Evolutionary conservation across 2,797 vertebrate species (phyloP).

Genomic region (Cynopterus sphinx): DNA sequence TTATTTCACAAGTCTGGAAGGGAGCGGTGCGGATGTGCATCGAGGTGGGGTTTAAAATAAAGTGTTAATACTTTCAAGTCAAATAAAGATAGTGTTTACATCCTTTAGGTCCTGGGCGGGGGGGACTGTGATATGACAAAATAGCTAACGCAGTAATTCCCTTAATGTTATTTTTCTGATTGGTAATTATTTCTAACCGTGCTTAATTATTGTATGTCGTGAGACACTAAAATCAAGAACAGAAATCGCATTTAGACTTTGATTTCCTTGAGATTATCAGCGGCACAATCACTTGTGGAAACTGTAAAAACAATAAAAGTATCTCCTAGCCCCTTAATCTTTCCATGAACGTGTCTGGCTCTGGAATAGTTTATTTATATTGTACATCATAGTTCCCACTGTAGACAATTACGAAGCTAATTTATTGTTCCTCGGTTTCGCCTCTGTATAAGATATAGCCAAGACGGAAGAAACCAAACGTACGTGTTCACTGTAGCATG

Average conservation of each 20-base stretch:
- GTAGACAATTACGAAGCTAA: slow-evolving; percentile 96
- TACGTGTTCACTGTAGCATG: slow-evolving; percentile 97
- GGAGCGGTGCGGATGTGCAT: slow-evolving; percentile 94
- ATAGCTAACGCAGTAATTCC: slow-evolving; percentile 94
- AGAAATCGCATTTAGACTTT: slow-evolving; percentile 91
- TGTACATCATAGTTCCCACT: slow-evolving; percentile 97
- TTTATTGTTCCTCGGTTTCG: slow-evolving; percentile 97
- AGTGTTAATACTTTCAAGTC: slow-evolving; percentile 94
- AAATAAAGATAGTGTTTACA: slow-evolving; percentile 96
- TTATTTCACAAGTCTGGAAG: slow-evolving; percentile 94
- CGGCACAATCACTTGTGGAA: slow-evolving; percentile 92
- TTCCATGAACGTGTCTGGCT: slow-evolving; percentile 90
- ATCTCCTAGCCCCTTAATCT: slow-evolving; percentile 84
- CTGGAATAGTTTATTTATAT: slow-evolving; percentile 95
- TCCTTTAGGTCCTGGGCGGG: slow-evolving; percentile 92
- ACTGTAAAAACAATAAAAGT: slow-evolving; percentile 86
- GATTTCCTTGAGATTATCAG: slow-evolving; percentile 89
- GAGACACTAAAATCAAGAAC: slow-evolving; percentile 99
- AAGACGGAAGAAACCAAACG: slow-evolving; percentile 94
- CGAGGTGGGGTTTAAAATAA: slow-evolving; percentile 87
- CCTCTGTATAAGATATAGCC: slow-evolving; percentile 93
- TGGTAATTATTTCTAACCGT: slow-evolving; percentile 92
- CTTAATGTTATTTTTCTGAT: slow-evolving; percentile 90
- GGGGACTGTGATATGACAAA: slow-evolving; percentile 90
- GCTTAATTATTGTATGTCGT: slow-evolving; percentile 96